A percentile compares a stretch with the other conserved stretches of the same genome.
Evolutionary conservation across 2,113 vertebrate species (phyloP).

Genomic region (Centrocercus urophasianus): DNA sequence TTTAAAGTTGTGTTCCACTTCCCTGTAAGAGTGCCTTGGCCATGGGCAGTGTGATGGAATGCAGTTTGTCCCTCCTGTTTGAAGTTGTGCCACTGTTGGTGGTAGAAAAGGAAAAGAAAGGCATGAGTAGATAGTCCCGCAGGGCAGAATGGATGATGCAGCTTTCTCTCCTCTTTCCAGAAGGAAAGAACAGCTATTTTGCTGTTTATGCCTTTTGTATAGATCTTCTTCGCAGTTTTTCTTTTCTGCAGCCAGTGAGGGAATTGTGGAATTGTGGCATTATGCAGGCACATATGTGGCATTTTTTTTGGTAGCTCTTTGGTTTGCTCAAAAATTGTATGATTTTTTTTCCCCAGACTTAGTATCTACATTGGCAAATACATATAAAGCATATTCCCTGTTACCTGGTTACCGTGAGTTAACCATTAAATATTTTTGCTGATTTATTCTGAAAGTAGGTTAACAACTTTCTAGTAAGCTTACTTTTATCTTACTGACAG

Average conservation of each 20-base stretch:
- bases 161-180: background rate
- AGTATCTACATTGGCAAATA: background rate
- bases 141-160: background rate
- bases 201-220: background rate
- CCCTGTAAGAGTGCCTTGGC: background rate
- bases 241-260: background rate
- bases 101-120: background rate
- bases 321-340: background rate
- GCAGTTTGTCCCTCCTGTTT: background rate
- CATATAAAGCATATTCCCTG: background rate
- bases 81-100: background rate
- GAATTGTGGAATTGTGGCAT: background rate
- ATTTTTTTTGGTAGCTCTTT: background rate
- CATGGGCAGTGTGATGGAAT: rapidly evolving
- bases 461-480: background rate
- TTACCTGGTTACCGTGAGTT: background rate
- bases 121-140: rapidly evolving
- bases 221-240: background rate
- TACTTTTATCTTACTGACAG: background rate
- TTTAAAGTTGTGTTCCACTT: background rate
- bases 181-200: background rate
- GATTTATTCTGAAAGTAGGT: background rate
- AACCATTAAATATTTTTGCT: background rate
- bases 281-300: no score
- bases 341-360: background rate